Evolutionary conservation across 2,888 invertebrate species (phyloP).

Genomic region (Gasteruption jaculator): DNA sequence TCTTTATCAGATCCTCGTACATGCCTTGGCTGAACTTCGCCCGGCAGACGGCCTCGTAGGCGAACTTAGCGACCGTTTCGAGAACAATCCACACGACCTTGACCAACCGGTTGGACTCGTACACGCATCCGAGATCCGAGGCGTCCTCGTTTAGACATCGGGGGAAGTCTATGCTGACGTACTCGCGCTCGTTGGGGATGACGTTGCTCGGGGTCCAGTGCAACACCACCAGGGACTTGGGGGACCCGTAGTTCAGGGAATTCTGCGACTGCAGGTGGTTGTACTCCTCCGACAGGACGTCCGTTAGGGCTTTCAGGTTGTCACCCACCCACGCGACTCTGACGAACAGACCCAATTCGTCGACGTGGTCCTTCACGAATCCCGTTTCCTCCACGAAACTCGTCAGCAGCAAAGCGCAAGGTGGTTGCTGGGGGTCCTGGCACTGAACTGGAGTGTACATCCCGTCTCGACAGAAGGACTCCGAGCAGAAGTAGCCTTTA

Average conservation of each 20-base stretch:
- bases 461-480: slow-evolving; percentile 54
- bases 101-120: slow-evolving; percentile 64
- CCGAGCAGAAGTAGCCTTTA: slow-evolving; percentile 51
- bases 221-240: slow-evolving; percentile 58
- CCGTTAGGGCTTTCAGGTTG: slow-evolving; percentile 52
- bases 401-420: slow-evolving; percentile 52
- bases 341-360: slow-evolving; percentile 58
- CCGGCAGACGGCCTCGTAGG: slow-evolving; percentile 54
- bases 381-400: slow-evolving; percentile 54
- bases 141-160: slow-evolving; percentile 50
- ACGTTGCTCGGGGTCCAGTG: slow-evolving; percentile 66
- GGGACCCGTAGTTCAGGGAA: too few relatives aligned
- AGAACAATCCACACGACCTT: slow-evolving; percentile 65
- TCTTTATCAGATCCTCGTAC: slow-evolving; percentile 54
- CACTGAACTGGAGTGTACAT: slow-evolving; percentile 61
- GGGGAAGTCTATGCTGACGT: slow-evolving; percentile 60
- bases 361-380: slow-evolving; percentile 61
- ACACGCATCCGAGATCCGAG: slow-evolving; percentile 59
- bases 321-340: slow-evolving; percentile 69
- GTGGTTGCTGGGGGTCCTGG: slow-evolving; percentile 23
- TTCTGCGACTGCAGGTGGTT: slow-evolving; percentile 15
- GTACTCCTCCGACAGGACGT: slow-evolving; percentile 46
- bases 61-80: slow-evolving; percentile 53
- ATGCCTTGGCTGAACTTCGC: slow-evolving; percentile 55
- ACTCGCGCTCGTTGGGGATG: slow-evolving; percentile 54